A percentile compares a stretch with the other conserved stretches of the same genome.
These are phyloP conservation scores for Bubo scandiacus DNA, from an alignment of 2,113 vertebrate genomes.

Conservation along the genomic window DNA sequence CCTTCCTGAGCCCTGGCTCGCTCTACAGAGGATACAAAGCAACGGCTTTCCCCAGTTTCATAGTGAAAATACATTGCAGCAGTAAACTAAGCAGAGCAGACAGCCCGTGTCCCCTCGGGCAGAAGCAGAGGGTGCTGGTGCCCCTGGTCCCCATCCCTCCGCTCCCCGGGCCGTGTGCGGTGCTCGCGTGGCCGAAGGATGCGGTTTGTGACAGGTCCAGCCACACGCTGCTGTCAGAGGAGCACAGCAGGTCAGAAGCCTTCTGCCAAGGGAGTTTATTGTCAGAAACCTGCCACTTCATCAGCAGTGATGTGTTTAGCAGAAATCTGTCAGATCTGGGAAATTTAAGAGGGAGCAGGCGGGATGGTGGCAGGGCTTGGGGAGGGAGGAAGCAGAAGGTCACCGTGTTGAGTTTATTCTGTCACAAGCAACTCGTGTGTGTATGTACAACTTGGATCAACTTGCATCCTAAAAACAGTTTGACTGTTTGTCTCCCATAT, in stretches of 20 bases:
- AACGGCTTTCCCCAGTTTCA: accelerated
- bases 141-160: not conserved
- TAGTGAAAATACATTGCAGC: accelerated
- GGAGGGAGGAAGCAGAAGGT: not conserved
- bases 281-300: not conserved
- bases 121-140: not conserved
- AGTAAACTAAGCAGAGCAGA: not conserved
- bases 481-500: not conserved
- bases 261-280: not conserved
- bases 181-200: accelerated
- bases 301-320: not conserved
- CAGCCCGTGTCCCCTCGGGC: accelerated
- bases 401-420: not conserved
- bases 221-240: accelerated
- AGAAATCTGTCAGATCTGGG: not conserved
- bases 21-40: accelerated
- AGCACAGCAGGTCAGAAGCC: not conserved
- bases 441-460: accelerated
- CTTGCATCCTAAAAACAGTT: not conserved
- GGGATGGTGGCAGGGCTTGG: accelerated
- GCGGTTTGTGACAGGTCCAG: not conserved
- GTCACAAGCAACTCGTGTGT: not conserved
- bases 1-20: not conserved
- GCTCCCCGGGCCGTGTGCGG: accelerated
- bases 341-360: not conserved